A percentile compares a stretch with the other conserved stretches of the same genome.
These are phyloP conservation scores for Dermatemys mawii DNA, from an alignment of 2,113 vertebrate species.

Conservation along the genomic window DNA sequence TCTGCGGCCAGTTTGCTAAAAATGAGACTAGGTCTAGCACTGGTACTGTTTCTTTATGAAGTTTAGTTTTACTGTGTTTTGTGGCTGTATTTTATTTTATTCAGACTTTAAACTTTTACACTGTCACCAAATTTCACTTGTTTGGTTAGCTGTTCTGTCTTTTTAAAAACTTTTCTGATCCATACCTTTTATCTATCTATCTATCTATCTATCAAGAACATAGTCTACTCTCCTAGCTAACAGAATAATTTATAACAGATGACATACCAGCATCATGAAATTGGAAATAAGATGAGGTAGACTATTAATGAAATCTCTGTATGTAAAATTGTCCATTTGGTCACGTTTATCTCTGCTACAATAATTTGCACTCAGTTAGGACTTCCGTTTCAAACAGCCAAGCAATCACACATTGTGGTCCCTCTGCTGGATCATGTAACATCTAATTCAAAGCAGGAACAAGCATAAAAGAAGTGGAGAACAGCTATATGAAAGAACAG, in stretches of 20 bases:
- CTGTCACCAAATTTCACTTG: not conserved
- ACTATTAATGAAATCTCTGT: not conserved
- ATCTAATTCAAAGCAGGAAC: not conserved
- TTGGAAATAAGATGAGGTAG: not conserved
- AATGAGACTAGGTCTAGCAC: not conserved
- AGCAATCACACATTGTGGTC: accelerated
- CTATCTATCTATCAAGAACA: no score
- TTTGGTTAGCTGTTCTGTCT: not conserved
- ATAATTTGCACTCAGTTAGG: not conserved
- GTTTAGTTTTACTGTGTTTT: not conserved
- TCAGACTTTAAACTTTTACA: accelerated
- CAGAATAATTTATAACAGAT: not conserved
- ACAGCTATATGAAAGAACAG: not conserved
- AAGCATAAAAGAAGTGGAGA: not conserved
- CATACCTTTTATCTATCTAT: accelerated
- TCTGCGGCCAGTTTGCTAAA: constrained; percentile 1
- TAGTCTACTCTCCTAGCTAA: not conserved
- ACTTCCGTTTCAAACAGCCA: not conserved
- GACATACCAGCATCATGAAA: not conserved
- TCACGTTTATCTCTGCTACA: not conserved
- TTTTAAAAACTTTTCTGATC: not conserved
- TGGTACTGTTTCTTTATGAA: not conserved
- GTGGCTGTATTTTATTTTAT: not conserved
- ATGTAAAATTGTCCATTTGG: not conserved
- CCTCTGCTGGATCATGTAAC: not conserved